Percentiles rank a stretch among this genome's conserved stretches.
Evolutionary conservation across 2,888 invertebrate species (phyloP).

Genomic region (Cosmia pyralina): DNA sequence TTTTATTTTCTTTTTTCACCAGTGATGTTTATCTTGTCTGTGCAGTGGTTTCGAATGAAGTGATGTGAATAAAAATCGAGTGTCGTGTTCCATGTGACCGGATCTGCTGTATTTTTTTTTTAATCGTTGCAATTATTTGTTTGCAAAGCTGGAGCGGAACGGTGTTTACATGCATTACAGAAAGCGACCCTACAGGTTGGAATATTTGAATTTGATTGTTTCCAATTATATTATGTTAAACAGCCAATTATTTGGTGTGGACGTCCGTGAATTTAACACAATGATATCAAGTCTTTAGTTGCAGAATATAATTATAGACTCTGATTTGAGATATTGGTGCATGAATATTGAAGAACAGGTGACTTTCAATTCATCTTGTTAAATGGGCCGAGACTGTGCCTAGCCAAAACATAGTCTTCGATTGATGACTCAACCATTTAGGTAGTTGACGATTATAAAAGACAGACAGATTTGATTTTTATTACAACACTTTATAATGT

Average conservation of each 20-base stretch:
- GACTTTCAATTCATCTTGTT: slow-evolving; percentile 32
- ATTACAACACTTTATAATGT: slow-evolving; percentile 53
- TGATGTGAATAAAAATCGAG: slow-evolving; percentile 70
- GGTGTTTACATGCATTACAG: slow-evolving; percentile 89
- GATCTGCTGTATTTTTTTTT: slow-evolving; percentile 70
- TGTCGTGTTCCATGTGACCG: slow-evolving; percentile 70
- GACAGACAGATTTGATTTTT: slow-evolving; percentile 35
- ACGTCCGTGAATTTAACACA: slow-evolving; percentile 1
- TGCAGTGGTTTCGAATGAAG: slow-evolving; percentile 58
- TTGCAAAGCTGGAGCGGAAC: slow-evolving; percentile 89
- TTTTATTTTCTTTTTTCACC: slow-evolving; percentile 54
- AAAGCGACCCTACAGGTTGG: slow-evolving; percentile 88
- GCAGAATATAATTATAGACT: not conserved
- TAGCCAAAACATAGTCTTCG: slow-evolving; percentile 14
- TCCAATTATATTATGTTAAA: slow-evolving; percentile 4
- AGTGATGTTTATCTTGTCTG: slow-evolving; percentile 61
- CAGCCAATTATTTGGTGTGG: slow-evolving; percentile 1
- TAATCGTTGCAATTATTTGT: slow-evolving; percentile 74
- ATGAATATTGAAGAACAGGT: slow-evolving; percentile 32
- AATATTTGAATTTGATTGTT: slow-evolving; percentile 46
- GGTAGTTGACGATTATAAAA: slow-evolving; percentile 41
- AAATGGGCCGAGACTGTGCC: slow-evolving; percentile 9
- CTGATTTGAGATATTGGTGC: not conserved
- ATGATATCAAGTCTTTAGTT: not conserved
- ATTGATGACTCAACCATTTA: slow-evolving; percentile 25